Conservation (phyloP, 1,140 invertebrate species). For the Melipona quadrifasciata region DNA sequence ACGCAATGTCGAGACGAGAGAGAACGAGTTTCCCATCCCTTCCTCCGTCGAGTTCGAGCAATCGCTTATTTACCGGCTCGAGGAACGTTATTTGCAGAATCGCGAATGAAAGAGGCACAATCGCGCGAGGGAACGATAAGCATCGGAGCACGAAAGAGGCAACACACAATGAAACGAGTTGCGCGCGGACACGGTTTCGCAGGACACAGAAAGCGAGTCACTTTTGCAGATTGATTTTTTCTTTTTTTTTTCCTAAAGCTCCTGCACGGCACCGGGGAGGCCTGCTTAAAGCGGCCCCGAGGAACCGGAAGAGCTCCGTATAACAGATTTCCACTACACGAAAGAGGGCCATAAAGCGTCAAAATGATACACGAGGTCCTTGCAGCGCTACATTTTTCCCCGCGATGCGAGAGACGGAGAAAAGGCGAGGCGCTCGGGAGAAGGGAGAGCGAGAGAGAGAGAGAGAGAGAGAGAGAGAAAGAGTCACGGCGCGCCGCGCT, state of each 20-base stretch:
- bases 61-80: background rate
- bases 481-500: background rate
- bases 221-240: conserved; percentile 25
- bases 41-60: background rate
- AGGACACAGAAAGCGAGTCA: background rate
- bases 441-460: too few relatives aligned
- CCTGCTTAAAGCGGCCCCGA: conserved; percentile 10
- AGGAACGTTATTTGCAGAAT: background rate
- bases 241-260: background rate
- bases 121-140: background rate
- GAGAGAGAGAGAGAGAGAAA: background rate
- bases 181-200: too few relatives aligned
- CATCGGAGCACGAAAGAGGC: background rate
- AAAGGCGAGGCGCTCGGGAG: background rate
- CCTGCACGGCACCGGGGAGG: background rate
- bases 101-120: background rate
- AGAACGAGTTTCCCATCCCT: background rate
- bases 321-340: conserved; percentile 45
- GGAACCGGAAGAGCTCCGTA: conserved; percentile 14
- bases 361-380: conserved; percentile 47
- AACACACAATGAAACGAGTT: background rate
- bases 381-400: background rate
- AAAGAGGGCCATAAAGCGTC: conserved; percentile 47
- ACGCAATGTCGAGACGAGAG: background rate
- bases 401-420: background rate